Conservation (phyloP, 2,113 vertebrate species). For the Calyptommatus sinebrachiatus region DNA sequence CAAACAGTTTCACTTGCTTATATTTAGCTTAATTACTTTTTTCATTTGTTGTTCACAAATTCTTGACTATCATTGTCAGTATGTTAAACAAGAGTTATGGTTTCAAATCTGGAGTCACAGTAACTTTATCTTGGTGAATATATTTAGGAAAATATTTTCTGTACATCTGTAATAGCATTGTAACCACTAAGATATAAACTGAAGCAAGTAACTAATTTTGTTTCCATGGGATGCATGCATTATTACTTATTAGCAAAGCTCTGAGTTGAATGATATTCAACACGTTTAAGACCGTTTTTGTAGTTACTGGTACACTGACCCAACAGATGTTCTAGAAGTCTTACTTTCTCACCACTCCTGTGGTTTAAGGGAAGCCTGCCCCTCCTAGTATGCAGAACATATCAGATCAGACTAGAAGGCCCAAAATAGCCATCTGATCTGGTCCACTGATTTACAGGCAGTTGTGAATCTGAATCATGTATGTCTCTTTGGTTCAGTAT, state of each 20-base stretch:
- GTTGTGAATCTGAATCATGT: too few relatives aligned
- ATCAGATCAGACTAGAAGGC: too few relatives aligned
- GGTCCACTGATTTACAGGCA: too few relatives aligned
- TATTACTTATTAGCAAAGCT: background rate
- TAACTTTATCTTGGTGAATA: conserved; percentile 15
- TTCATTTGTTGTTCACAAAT: background rate
- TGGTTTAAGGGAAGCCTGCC: too few relatives aligned
- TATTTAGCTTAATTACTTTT: conserved; percentile 14
- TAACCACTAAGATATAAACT: background rate
- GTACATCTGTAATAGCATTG: background rate
- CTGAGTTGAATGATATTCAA: background rate
- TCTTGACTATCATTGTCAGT: conserved; percentile 13
- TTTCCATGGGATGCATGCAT: background rate
- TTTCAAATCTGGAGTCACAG: background rate
- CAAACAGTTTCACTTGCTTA: background rate
- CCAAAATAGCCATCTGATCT: too few relatives aligned
- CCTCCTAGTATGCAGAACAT: too few relatives aligned
- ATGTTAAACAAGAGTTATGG: conserved; percentile 35
- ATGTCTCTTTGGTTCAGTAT: too few relatives aligned
- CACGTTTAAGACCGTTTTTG: background rate
- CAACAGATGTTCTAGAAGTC: too few relatives aligned
- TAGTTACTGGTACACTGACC: too few relatives aligned
- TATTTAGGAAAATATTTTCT: background rate
- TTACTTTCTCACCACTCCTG: too few relatives aligned
- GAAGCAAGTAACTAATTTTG: background rate